phyloP scores from a whole-genome alignment of 92 coral and sea anemone species.

The Nematostella vectensis region DNA sequence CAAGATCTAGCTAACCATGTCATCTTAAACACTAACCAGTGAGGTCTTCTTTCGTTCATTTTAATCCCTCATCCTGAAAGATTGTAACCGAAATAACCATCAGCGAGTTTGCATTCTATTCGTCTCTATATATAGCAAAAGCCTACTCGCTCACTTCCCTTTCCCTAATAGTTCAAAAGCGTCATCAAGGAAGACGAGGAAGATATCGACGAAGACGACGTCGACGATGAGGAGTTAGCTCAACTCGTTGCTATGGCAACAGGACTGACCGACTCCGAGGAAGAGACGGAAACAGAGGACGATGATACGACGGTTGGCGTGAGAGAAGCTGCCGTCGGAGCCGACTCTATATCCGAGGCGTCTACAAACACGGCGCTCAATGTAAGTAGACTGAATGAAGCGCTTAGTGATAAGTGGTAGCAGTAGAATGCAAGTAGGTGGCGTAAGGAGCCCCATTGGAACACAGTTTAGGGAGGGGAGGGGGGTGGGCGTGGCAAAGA shows the following conservation, averaged over 20 bases:
- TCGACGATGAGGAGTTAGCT: conserved; percentile 83
- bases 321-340: conserved; percentile 71
- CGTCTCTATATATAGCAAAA: no score
- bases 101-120: no score
- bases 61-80: no score
- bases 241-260: conserved; percentile 94
- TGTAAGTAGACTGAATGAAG: conserved; percentile 28
- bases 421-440: no score
- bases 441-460: no score
- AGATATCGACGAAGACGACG: conserved; percentile 86
- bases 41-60: no score
- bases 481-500: background rate
- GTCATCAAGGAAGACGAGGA: conserved; percentile 81
- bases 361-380: conserved; percentile 41
- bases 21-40: no score
- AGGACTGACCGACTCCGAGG: conserved; percentile 71
- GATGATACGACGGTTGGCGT: conserved; percentile 41
- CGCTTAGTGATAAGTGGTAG: no score
- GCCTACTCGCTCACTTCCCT: no score
- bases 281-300: conserved; percentile 58
- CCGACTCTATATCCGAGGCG: conserved; percentile 71
- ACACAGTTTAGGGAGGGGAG: background rate
- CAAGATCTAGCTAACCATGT: no score
- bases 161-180: conserved; percentile 67
- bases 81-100: no score